Evolutionary conservation across 1,140 invertebrate species (phyloP), one percentile per base, ranked within the genome.

Genomic region (Apis cerana): DNA sequence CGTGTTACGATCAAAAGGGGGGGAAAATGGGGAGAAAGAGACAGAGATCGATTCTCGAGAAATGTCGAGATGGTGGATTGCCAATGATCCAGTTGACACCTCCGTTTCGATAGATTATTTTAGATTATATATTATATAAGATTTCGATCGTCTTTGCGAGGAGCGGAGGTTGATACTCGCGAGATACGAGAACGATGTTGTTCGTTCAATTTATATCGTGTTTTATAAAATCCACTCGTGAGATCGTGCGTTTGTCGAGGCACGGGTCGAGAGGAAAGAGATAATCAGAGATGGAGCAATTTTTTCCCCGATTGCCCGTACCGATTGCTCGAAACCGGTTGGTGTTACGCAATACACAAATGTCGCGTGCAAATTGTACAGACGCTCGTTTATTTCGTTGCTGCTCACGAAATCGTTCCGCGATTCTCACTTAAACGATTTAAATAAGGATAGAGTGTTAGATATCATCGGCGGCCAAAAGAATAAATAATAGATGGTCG

Each of bases 361-460:
- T 61, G 72, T 56, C 21, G 50, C 54, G 68, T 80, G 56, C 59
- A 56, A 33, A 48, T 48, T 43, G 50, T 50, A 27, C 65, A 27
- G 48, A 74, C 52, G 43, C 64, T 23, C 50, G 21, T 80, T 65
- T 65, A 15, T 33, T 56, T 61, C 52, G 59, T 74, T 65, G 50
- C 52, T 80, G 59, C 50, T 65, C 70, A 54, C 59, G 33, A 64
- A n/a, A 19, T 19, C 50, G 23, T 27, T 33, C 23, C 17, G 70
- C 59, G 70, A 54, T 43, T 64, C 52, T 74, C 70, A 19, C 48
- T 74, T 48, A 43, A 80, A 15, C 27, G 10, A 9, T 0, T 13
- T 43, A 76, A 68, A 52, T 75, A 82, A 56, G 11, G 7, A 54
- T 76, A 76, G 54, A 43, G 33, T 43, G 33, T 43, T 43, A 43